These are phyloP conservation scores for Dendrolimus punctatus DNA, from an alignment of 1,140 invertebrate species.

Conservation along the genomic window DNA sequence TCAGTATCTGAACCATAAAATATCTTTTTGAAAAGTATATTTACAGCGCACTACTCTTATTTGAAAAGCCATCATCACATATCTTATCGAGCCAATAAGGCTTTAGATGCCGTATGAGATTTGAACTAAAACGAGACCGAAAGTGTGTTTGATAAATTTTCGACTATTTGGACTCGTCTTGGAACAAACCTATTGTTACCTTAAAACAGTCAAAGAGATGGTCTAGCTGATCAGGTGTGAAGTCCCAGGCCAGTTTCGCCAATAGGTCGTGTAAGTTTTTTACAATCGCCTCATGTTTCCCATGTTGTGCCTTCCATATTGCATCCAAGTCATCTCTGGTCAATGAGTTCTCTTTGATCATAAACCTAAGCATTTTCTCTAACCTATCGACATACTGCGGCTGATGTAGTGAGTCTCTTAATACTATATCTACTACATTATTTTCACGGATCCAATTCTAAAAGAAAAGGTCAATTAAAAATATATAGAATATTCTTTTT, in stretches of 20 bases:
- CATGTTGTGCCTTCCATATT: slow-evolving; percentile 96
- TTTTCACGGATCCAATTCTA: slow-evolving; percentile 98
- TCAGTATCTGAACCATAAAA: no score
- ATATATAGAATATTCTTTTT: no score
- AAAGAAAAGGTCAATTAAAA: slow-evolving; percentile 14
- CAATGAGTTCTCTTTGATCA: slow-evolving; percentile 95
- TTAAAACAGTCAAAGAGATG: slow-evolving; percentile 98
- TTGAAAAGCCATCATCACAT: no score
- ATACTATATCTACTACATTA: slow-evolving; percentile 94
- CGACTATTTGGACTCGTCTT: no score
- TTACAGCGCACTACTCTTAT: no score
- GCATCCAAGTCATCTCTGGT: slow-evolving; percentile 94
- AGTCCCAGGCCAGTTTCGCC: slow-evolving; percentile 98
- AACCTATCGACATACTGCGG: slow-evolving; percentile 98
- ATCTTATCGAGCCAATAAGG: no score
- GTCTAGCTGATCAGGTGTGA: slow-evolving; percentile 96
- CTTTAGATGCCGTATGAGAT: no score
- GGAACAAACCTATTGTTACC: slow-evolving; percentile 62
- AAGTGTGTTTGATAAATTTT: no score
- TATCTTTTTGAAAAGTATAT: no score
- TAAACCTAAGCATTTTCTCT: slow-evolving; percentile 97
- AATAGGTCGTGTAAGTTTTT: slow-evolving; percentile 98
- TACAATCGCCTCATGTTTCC: slow-evolving; percentile 96
- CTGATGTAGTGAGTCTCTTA: slow-evolving; percentile 96
- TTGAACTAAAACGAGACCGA: no score